phyloP scores from a whole-genome alignment of 2,888 invertebrate species.

The Blera fallax region DNA sequence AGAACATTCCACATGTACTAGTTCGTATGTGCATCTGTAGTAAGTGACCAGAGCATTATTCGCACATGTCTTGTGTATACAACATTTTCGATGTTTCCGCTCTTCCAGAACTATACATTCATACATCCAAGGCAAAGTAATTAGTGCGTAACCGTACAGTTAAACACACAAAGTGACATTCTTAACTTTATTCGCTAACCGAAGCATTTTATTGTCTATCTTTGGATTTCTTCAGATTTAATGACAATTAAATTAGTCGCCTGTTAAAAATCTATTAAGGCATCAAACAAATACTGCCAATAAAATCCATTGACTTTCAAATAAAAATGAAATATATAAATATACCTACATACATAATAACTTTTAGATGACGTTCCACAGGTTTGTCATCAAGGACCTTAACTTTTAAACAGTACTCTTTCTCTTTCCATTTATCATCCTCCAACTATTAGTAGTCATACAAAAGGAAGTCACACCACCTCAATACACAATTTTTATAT shows the following conservation, averaged over 20 bases:
- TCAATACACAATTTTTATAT: slow-evolving; percentile 1
- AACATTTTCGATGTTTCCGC: no score
- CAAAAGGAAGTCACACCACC: background rate
- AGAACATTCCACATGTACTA: no score
- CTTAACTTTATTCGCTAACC: background rate
- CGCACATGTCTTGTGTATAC: no score
- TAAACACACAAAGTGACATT: background rate
- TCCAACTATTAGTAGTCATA: background rate
- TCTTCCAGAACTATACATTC: background rate
- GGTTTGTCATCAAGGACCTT: slow-evolving; percentile 16
- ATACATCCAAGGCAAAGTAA: background rate
- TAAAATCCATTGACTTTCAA: background rate
- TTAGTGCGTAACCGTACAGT: background rate
- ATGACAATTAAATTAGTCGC: slow-evolving; percentile 28
- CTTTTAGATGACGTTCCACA: slow-evolving; percentile 13
- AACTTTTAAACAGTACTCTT: background rate
- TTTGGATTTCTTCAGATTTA: background rate
- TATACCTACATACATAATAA: no score
- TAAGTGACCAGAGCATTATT: no score
- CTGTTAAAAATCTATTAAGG: slow-evolving; percentile 27
- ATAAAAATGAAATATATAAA: background rate
- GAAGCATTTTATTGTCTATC: background rate
- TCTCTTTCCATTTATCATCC: background rate
- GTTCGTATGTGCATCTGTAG: no score
- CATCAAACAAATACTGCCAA: slow-evolving; percentile 15